Evolutionary conservation across 2,888 invertebrate species (phyloP).

Genomic region (Rhopalosiphum nymphaeae): DNA sequence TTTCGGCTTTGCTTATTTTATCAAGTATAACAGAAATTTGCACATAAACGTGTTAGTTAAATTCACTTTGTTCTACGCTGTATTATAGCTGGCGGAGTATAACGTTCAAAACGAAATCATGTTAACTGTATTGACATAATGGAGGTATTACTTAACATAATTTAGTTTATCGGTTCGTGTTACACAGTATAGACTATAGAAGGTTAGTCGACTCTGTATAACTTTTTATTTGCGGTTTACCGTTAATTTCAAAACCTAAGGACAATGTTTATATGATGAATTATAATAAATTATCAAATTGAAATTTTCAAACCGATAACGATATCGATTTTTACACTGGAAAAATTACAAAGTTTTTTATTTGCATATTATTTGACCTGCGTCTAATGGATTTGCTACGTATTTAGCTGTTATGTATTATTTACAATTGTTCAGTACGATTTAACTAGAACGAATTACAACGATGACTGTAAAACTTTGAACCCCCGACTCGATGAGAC

Average conservation of each 20-base stretch:
- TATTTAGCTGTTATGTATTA: not conserved
- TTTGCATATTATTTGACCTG: not conserved
- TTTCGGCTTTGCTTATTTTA: conserved; percentile 43
- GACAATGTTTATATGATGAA: not conserved
- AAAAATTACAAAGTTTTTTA: not conserved
- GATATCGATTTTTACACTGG: not conserved
- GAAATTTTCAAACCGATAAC: not conserved
- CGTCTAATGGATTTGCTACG: not conserved
- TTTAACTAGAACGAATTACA: not conserved
- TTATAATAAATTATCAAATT: not conserved
- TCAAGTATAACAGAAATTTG: conserved; percentile 8
- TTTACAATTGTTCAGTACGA: not conserved
- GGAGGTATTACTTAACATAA: conserved; percentile 16
- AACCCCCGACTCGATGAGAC: not conserved
- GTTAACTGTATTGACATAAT: conserved; percentile 29
- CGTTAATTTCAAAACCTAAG: not conserved
- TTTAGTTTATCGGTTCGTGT: not conserved
- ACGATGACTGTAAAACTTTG: not conserved
- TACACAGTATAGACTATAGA: not conserved
- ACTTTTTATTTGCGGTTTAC: not conserved
- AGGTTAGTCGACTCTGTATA: not conserved
- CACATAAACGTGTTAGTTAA: not conserved
- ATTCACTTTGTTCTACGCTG: conserved; percentile 12
- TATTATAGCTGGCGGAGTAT: not conserved
- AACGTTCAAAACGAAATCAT: conserved; percentile 25